Percentiles rank a stretch among this genome's conserved stretches.
Evolutionary conservation across 2,888 invertebrate species (phyloP).

Genomic region (Amphimallon solstitiale): DNA sequence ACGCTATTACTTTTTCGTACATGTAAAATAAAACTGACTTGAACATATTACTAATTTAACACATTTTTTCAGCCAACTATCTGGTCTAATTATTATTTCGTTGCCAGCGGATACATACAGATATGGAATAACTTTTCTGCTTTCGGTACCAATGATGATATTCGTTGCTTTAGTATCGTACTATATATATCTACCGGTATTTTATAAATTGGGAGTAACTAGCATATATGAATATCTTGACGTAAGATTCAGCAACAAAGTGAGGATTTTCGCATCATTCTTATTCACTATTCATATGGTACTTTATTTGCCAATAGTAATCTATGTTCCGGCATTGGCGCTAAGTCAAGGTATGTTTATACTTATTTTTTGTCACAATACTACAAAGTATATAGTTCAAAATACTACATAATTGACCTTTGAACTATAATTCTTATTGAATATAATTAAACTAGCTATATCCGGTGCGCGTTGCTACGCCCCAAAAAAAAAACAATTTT

Average conservation of each 20-base stretch:
- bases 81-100: constrained; percentile 78
- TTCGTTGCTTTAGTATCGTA: constrained; percentile 52
- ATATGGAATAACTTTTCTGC: constrained; percentile 73
- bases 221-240: constrained; percentile 77
- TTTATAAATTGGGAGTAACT: constrained; percentile 75
- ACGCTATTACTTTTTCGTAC: too few species aligned
- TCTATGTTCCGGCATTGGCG: constrained; percentile 76
- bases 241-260: constrained; percentile 70
- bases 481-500: too few species aligned
- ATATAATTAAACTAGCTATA: too few species aligned
- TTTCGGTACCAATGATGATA: constrained; percentile 62
- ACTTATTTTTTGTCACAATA: too few species aligned
- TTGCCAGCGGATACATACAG: constrained; percentile 80
- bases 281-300: constrained; percentile 70
- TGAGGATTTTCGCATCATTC: constrained; percentile 70
- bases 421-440: too few species aligned
- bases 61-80: constrained; percentile 72
- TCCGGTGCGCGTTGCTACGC: too few species aligned
- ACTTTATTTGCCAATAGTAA: constrained; percentile 72
- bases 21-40: too few species aligned
- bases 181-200: constrained; percentile 45
- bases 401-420: too few species aligned
- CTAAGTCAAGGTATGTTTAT: constrained; percentile 72
- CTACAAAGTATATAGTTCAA: too few species aligned
- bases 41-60: too few species aligned